Percentiles rank a stretch among this genome's conserved stretches.
Evolutionary conservation across 37 sponge, comb jelly and placozoan genomes (phyloP).

Genomic region (Hormiphora californensis): DNA sequence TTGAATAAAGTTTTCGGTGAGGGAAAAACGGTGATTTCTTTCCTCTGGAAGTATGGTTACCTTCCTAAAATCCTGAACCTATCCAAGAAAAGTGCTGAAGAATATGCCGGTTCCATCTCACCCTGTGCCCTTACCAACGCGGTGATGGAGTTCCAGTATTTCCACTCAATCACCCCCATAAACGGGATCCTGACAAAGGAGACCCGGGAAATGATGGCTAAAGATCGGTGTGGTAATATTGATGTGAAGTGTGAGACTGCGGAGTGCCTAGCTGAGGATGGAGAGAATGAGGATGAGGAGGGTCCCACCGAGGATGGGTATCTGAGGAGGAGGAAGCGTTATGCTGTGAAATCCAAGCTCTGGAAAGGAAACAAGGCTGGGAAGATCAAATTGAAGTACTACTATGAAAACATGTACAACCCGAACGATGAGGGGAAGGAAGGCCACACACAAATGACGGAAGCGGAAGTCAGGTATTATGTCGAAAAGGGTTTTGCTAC

Average conservation of each 20-base stretch:
- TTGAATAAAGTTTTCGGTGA: neutral
- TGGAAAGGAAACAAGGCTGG: neutral
- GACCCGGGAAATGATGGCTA: neutral
- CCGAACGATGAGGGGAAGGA: neutral
- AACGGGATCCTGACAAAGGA: conserved; percentile 3
- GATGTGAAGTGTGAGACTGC: conserved; percentile 20
- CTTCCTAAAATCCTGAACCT: conserved; percentile 2
- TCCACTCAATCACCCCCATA: neutral
- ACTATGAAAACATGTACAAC: neutral
- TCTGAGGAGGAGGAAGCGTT: neutral
- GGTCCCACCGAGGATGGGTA: neutral
- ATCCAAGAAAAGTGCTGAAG: neutral
- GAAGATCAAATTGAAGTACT: neutral
- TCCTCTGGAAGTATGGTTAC: conserved; percentile 35
- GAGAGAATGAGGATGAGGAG: neutral
- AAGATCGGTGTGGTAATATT: neutral
- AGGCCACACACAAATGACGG: neutral
- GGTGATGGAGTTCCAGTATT: conserved; percentile 7
- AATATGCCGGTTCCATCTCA: neutral
- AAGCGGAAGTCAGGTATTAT: neutral
- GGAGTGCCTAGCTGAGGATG: neutral
- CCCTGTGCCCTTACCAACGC: conserved; percentile 40
- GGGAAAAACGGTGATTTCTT: neutral
- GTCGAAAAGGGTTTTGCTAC: neutral
- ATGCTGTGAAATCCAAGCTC: neutral